Percentiles rank a stretch among this genome's conserved stretches.
phyloP scores from a whole-genome alignment of 2,888 invertebrate species.

The Homarus gammarus region DNA sequence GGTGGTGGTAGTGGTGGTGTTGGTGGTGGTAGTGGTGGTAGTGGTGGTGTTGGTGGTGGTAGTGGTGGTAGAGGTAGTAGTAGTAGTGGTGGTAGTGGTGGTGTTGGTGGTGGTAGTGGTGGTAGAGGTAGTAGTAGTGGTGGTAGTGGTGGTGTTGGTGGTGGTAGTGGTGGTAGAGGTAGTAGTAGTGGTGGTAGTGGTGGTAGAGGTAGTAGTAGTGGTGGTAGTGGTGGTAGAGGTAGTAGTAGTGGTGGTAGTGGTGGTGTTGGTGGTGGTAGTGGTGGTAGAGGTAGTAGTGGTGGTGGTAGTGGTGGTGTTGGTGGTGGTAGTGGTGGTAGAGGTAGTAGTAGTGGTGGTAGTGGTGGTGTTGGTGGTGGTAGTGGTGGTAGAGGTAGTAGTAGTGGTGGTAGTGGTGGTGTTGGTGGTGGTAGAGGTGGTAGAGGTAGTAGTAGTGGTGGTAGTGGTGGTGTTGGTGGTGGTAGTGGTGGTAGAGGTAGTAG shows the following conservation, averaged over 20 bases:
- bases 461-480: neutral
- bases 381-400: neutral
- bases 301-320: no score
- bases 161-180: no score
- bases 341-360: neutral
- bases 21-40: no score
- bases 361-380: neutral
- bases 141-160: no score
- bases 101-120: neutral
- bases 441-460: no score
- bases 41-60: neutral
- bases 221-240: neutral
- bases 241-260: neutral
- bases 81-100: neutral
- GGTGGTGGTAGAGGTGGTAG: neutral
- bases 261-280: no score
- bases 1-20: no score
- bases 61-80: neutral
- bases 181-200: no score
- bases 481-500: no score
- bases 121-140: slow-evolving; percentile 15
- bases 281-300: neutral
- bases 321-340: no score
- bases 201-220: neutral
- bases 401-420: neutral